Base-by-base conservation (phyloP, 1,140 invertebrate genomes). In the Venustaconcha ellipsiformis region DNA sequence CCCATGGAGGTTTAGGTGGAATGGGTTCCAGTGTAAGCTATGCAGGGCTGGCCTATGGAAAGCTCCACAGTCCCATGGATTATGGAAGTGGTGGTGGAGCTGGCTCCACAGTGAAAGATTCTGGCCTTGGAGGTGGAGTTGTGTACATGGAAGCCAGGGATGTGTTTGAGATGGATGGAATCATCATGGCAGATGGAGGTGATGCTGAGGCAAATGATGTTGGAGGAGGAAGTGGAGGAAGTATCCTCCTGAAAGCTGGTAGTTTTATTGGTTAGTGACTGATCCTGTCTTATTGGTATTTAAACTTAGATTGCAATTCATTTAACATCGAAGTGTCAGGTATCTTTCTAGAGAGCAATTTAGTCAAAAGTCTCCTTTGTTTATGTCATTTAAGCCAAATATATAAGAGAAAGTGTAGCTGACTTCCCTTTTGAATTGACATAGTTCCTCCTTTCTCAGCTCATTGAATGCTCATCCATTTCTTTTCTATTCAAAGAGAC, bases 1-100 rank as follows among this genome's bases (percentile, higher is more conserved):
- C 85, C 1, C 83, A 86, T 59, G 83, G 83, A 26, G 85, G 85
- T 57, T 57, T 86, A 3, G 85, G 85, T 55, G 85, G 85, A 26
- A 55, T 66, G 15, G 85, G 83, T 15, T 78, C 67, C 37, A 59
- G 67, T 18, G 67, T 73, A 18, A 30, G 55, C 1, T 60, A 76
- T 55, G 66, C 85, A 3, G 64, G 59, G 12, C 30, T 63, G 20
- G 75, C 83, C 1, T 80, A 84, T 68, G 80, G 78, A 20, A 78
- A 78, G 60, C 67, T 81, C 2, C 66, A 72, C 5, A 30, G 57
- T 13, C 82, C 85, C 17, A 72, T n/a, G 12, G 76, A 78, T 3
- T 85, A 83, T 62, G 85, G 85, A 55, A 85, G 85, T 76, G 85
- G 82, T 48, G 85, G 80, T 17, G 75, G 80, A 57, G 55, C 57